phyloP scores from a whole-genome alignment of 2,888 invertebrate species.

The Alsophila aescularia region DNA sequence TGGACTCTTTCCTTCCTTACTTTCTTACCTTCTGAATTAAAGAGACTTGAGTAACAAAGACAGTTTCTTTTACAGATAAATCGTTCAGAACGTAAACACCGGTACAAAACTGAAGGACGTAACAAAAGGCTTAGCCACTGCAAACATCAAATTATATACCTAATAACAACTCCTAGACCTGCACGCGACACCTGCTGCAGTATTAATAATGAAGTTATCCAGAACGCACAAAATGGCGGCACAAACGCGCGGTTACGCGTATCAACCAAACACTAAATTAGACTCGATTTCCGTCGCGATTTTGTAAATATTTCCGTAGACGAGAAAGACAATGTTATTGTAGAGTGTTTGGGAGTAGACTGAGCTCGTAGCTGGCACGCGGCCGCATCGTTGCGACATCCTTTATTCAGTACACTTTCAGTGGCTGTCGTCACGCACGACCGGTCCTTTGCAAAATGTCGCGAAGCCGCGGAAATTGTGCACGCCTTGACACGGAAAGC shows the following conservation, averaged over 20 bases:
- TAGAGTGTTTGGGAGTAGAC: constrained; percentile 65
- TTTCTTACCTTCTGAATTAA: too few species aligned
- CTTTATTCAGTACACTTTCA: constrained; percentile 65
- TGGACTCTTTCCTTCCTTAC: too few species aligned
- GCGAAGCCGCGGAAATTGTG: constrained; percentile 39
- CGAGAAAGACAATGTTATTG: constrained; percentile 60
- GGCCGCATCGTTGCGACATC: constrained; percentile 55
- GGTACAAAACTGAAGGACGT: background rate
- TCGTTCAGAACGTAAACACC: background rate
- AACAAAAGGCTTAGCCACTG: constrained; percentile 31
- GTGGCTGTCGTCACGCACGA: constrained; percentile 56
- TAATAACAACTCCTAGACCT: constrained; percentile 27
- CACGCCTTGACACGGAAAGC: constrained; percentile 13
- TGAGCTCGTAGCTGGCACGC: constrained; percentile 69
- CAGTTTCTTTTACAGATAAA: too few species aligned
- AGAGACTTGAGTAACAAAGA: too few species aligned
- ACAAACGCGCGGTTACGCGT: constrained; percentile 31
- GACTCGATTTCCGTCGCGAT: constrained; percentile 36
- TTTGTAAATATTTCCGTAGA: constrained; percentile 36
- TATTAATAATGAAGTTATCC: constrained; percentile 49
- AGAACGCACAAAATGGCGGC: constrained; percentile 41
- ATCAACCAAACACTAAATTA: constrained; percentile 38
- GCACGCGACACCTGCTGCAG: constrained; percentile 39
- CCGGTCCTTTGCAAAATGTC: constrained; percentile 42
- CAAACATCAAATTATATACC: constrained; percentile 33